A percentile compares a stretch with the other conserved stretches of the same genome.
Evolutionary conservation across 2,113 vertebrate species (phyloP).

Genomic region (Paratilapia polleni): DNA sequence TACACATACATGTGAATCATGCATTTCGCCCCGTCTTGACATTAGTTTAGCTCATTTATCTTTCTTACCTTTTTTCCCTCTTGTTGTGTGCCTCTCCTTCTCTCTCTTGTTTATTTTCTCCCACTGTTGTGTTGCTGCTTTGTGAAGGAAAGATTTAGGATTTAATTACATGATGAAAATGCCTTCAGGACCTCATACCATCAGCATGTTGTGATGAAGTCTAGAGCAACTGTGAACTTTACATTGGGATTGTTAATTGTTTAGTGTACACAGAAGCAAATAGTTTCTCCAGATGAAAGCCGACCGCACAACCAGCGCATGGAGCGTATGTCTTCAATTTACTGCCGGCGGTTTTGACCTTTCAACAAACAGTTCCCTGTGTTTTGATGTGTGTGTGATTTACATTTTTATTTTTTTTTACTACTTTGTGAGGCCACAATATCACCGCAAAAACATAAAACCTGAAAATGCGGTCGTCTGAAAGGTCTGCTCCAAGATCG

Average conservation of each 20-base stretch:
- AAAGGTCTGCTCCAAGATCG: not conserved
- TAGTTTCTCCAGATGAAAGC: slow-evolving; percentile 61
- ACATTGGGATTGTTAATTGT: slow-evolving; percentile 53
- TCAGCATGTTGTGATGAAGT: slow-evolving; percentile 18
- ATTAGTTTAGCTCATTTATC: slow-evolving; percentile 4
- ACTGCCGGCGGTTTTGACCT: slow-evolving; percentile 53
- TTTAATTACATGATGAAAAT: not conserved
- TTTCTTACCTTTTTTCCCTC: not conserved
- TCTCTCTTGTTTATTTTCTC: not conserved
- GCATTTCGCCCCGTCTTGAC: not conserved
- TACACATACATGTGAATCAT: slow-evolving; percentile 4
- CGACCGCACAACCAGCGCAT: not conserved
- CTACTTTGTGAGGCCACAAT: slow-evolving; percentile 27
- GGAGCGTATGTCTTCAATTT: slow-evolving; percentile 68
- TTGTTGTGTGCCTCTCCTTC: not conserved
- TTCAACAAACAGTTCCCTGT: slow-evolving; percentile 63
- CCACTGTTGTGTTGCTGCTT: not conserved
- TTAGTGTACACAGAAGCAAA: slow-evolving; percentile 57
- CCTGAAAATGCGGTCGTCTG: not conserved
- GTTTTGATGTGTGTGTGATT: slow-evolving; percentile 58
- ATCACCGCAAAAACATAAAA: slow-evolving; percentile 6
- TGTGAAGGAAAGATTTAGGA: slow-evolving; percentile 4
- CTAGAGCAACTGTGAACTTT: slow-evolving; percentile 44
- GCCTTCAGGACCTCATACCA: not conserved
- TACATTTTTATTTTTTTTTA: slow-evolving; percentile 50